Base-by-base conservation (phyloP, 1,140 invertebrate genomes). In the Agrilus planipennis region DNA sequence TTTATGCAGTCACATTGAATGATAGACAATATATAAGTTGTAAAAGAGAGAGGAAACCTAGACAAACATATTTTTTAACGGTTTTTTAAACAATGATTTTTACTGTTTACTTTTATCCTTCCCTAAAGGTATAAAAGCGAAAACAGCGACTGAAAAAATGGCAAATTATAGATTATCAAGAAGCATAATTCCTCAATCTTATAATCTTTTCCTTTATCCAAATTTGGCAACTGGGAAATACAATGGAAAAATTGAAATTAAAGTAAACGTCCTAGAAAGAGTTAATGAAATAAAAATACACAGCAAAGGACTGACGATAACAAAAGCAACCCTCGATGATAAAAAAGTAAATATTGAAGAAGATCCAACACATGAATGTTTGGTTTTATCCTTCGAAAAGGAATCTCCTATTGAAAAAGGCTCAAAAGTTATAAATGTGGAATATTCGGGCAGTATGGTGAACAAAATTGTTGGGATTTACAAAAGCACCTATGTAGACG, bases 161-260 rank as follows among this genome's bases (percentile, higher is more conserved):
- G 41, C 41, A 5, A 52, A 53, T 39, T 57, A 52, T 34, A 41
- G 50, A 19, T 38, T 60, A 19, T 65, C 92, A 16, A 74, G 80
- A 0, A 57, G 55, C 10, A 65, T 75, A 32, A 68, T 85, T 2
- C 65, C 68, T 7, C 82, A 86, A 0, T 73, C 79, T 45, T 93
- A 94, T 55, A 76, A 83, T 40, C 57, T 94, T 1, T 70, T 68
- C 18, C 62, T 92, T 19, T 69, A 79, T 50, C 88, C 89, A 0
- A 70, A 89, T 60, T 61, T 92, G 20, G 59, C 68, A n/a, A 65
- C 65, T 7, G 82, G 79, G 15, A 73, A 67, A 5, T 89, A 84
- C 55, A 32, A 21, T 25, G 88, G 88, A 2, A 67, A 62, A 32
- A 82, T 89, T 0, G 70, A 63, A 21, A 86, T 89, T 10, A 56